Evolutionary conservation across 2,797 vertebrate genomes (phyloP).

Genomic region (Spinus pinus): DNA sequence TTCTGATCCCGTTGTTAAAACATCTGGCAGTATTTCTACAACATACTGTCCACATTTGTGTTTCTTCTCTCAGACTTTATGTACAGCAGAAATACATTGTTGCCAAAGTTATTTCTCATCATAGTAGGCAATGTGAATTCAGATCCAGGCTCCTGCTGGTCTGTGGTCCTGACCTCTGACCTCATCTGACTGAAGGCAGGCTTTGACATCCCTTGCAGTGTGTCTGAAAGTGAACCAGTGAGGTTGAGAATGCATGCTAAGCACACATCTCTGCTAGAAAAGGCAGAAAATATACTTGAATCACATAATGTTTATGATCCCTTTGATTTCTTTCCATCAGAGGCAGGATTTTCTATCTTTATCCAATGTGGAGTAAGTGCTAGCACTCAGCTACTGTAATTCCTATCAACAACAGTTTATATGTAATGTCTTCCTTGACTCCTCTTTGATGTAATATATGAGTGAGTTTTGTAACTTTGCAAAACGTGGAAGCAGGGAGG

Average conservation of each 20-base stretch:
- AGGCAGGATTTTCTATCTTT: neutral
- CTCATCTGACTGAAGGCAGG: neutral
- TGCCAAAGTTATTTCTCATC: neutral
- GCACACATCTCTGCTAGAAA: neutral
- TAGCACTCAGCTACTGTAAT: neutral
- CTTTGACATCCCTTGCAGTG: neutral
- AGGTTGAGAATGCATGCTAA: neutral
- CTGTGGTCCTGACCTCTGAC: neutral
- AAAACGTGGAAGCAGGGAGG: neutral
- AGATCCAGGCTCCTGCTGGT: neutral
- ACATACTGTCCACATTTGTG: neutral
- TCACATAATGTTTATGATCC: neutral
- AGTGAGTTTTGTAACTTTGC: neutral
- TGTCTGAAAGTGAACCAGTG: neutral
- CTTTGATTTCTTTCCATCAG: neutral
- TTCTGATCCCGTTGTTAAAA: neutral
- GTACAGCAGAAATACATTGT: neutral
- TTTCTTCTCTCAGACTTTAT: neutral
- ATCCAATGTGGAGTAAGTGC: accelerated
- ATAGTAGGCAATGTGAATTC: neutral
- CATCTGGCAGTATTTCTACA: neutral
- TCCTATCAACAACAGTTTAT: neutral
- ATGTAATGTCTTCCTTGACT: neutral
- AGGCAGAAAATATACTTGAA: neutral
- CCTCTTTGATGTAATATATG: neutral